These are phyloP conservation scores for Pomacea canaliculata DNA, from an alignment of 2,888 invertebrate species.

Conservation along the genomic window DNA sequence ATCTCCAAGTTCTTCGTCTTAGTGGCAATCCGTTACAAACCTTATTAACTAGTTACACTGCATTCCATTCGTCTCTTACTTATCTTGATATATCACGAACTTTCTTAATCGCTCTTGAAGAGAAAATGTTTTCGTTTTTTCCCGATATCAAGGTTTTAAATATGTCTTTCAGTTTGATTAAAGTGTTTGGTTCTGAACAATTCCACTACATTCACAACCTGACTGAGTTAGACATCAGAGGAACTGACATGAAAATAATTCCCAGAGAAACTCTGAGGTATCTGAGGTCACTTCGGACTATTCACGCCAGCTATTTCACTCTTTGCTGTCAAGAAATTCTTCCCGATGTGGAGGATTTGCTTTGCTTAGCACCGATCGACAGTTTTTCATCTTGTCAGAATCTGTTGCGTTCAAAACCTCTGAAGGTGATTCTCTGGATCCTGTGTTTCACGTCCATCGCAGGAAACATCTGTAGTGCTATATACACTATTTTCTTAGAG, in stretches of 20 bases:
- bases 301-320: constrained; percentile 1
- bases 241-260: constrained; percentile 2
- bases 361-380: constrained; percentile 15
- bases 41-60: no score
- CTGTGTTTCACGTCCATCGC: no score
- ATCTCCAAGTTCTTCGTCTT: no score
- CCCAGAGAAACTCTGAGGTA: not conserved
- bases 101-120: not conserved
- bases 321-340: constrained; percentile 10
- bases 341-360: not conserved
- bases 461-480: no score
- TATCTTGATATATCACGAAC: not conserved
- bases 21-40: no score
- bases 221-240: not conserved
- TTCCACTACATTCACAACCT: not conserved
- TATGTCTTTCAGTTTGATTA: not conserved
- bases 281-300: not conserved
- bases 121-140: not conserved
- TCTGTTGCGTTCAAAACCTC: constrained; percentile 1
- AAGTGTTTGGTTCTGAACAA: not conserved
- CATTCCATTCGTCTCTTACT: no score
- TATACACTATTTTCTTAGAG: not conserved
- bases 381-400: constrained; percentile 25
- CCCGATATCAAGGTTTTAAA: not conserved
- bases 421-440: no score